Evolutionary conservation across 1,140 invertebrate genomes (phyloP).

Genomic region (Apis mellifera): DNA sequence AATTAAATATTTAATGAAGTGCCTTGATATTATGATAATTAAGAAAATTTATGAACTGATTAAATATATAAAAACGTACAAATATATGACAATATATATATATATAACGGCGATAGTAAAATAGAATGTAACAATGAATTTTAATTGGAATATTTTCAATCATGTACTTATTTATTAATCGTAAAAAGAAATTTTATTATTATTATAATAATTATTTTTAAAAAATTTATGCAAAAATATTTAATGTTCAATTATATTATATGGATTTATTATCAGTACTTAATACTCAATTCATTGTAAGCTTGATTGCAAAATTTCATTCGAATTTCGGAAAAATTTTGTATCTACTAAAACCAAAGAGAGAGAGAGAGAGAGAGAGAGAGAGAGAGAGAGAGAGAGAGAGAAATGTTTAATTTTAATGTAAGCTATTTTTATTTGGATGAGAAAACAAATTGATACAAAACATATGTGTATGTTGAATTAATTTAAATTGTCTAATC

Average conservation of each 20-base stretch:
- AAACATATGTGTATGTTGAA: background rate
- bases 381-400: too few species aligned
- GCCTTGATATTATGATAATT: background rate
- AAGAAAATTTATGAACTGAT: background rate
- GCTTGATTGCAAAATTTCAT: background rate
- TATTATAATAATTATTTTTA: background rate
- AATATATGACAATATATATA: background rate
- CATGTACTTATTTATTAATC: constrained; percentile 11
- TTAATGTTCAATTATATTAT: background rate
- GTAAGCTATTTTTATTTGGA: too few species aligned
- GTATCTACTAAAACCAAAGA: background rate
- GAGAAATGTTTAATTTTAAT: too few species aligned
- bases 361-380: too few species aligned
- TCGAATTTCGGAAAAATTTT: background rate
- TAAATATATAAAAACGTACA: background rate
- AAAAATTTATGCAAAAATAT: background rate
- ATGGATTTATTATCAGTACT: constrained; percentile 23
- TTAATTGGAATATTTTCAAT: background rate
- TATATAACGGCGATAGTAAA: background rate
- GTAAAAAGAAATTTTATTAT: background rate
- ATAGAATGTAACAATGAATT: background rate
- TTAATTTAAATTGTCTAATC: background rate
- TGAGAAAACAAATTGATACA: background rate
- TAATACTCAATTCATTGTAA: constrained; percentile 24
- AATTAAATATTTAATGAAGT: too few species aligned